Base-by-base conservation (phyloP, 2,888 invertebrate species). In the Lasioglossum malachurum region DNA sequence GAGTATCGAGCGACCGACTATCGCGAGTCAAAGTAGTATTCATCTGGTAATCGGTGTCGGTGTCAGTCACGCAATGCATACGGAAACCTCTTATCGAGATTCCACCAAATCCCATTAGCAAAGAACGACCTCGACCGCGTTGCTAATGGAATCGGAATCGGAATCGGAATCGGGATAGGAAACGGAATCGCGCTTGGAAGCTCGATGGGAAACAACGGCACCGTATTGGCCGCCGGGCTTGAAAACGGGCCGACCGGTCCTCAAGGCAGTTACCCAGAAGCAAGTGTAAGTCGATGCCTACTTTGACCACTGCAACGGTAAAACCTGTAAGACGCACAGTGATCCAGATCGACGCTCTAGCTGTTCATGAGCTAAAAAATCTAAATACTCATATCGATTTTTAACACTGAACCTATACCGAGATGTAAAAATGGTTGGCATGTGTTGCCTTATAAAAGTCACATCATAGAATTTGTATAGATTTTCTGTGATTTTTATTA, bases 1-100 rank as follows among this genome's bases (percentile, higher is more conserved):
- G 60, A 49, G 75, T 75, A 82, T 80, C 74, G 80, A 82, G 16
- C 80, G 80, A 35, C 2, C 23, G 35, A 67, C 71, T 77, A 75
- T 79, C 76, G 74, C 53, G 60, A 79, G 78, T 80, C 80, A 78
- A 80, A 80, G 53, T 77, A 77, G 73, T 71, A 74, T 71, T 77
- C 81, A 35, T 78, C 82, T 71, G 14, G 85, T 60, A 71, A 85
- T 78, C 75, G 57, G 53, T 57, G 19, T 49, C 60, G 53, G 53
- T 75, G 83, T 78, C 81, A 81, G 73, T 82, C 82, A 71, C 41
- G 64, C 69, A 27, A 77, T 53, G 64, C 86, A 49, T 75, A 79
- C 46, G 80, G 60, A 57, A 86, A 75, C 60, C 60, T 74, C 80
- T 86, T 83, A 83, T 81, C 87, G 44, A 44, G 86, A 81, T 83